Conservation (phyloP, 2,113 vertebrate genomes). For the Gambusia affinis region DNA sequence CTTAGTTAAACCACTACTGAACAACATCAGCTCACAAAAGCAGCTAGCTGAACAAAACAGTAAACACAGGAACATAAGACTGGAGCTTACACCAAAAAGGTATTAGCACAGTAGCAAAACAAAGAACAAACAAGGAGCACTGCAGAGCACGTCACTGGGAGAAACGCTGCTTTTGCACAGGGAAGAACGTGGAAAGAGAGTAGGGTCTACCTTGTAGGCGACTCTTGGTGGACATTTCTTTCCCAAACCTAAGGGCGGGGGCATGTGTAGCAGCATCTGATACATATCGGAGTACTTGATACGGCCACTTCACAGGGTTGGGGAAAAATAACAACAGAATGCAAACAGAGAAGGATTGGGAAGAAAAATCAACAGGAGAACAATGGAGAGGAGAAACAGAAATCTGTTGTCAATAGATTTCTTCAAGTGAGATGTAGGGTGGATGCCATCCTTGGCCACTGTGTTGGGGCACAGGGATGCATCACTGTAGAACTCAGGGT, state of each 20-base stretch:
- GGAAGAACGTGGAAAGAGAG: slow-evolving; percentile 52
- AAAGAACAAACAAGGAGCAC: slow-evolving; percentile 66
- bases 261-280: slow-evolving; percentile 99
- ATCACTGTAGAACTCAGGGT: slow-evolving; percentile 72
- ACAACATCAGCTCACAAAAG: slow-evolving; percentile 10
- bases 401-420: slow-evolving; percentile 88
- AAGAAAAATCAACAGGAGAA: slow-evolving; percentile 51
- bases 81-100: slow-evolving; percentile 55
- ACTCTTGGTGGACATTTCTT: slow-evolving; percentile 98
- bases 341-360: slow-evolving; percentile 72
- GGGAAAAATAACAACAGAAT: slow-evolving; percentile 49
- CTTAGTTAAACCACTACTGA: slow-evolving; percentile 2
- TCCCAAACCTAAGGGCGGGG: slow-evolving; percentile 98
- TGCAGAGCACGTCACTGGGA: slow-evolving; percentile 74
- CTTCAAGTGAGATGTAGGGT: slow-evolving; percentile 69
- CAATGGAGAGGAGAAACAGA: slow-evolving; percentile 83
- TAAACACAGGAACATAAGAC: slow-evolving; percentile 18
- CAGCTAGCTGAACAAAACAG: slow-evolving; percentile 31
- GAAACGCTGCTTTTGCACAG: slow-evolving; percentile 50
- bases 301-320: slow-evolving; percentile 88
- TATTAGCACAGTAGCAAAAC: slow-evolving; percentile 59
- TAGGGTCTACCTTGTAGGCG: slow-evolving; percentile 96
- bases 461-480: slow-evolving; percentile 67
- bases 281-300: slow-evolving; percentile 99
- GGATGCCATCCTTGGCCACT: slow-evolving; percentile 77